Evolutionary conservation across 2,888 invertebrate species (phyloP), one percentile per base, ranked within the genome.

Genomic region (Drosophila anomelani): DNA sequence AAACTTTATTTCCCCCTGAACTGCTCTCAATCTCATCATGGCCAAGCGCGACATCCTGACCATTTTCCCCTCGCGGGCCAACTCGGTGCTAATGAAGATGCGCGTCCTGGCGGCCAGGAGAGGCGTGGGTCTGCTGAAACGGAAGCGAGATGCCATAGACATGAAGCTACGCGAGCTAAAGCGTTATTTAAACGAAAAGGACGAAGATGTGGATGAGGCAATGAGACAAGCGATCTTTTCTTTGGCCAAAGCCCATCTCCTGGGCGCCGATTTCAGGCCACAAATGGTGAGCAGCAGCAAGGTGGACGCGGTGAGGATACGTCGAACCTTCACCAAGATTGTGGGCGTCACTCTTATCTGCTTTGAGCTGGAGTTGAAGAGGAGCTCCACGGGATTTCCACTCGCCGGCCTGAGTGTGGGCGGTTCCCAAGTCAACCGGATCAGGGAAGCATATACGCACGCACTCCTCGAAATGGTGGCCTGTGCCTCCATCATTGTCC

Each of bases 121-220:
- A 5, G 92, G 91, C 2, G 79, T 84, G 12, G 81, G 77, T 43
- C 75, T 91, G 20, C 73, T 91, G 1, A 90, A 89, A 23, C 81
- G 90, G 0, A 92, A 91, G 54, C 83, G 90, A 1, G 91, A 91
- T 51, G 91, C 91, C 9, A 84, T 91, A 44, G 90, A 91, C 15
- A 0, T 91, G 53, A 89, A 86, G 70, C 58, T 90, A n/a, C 75
- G 90, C 0, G 89, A 91, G 23, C 56, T 91, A 1, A 61, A 17
- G 0, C 12, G 26, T 0, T 54, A 74, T 1, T 75, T 89, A 36
- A 13, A 29, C 4, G 43, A 60, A 0, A 71, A 77, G 17, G 76
- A 75, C 34, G 66, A 75, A 0, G 0, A 17, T 0, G 63, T 86
- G 10, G 76, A 81, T 12, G 43, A 72, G 0, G 4, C 61, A 0